Evolutionary conservation across 1,140 invertebrate genomes (phyloP), one percentile per base, ranked within the genome.

Genomic region (Macrobrachium nipponense): DNA sequence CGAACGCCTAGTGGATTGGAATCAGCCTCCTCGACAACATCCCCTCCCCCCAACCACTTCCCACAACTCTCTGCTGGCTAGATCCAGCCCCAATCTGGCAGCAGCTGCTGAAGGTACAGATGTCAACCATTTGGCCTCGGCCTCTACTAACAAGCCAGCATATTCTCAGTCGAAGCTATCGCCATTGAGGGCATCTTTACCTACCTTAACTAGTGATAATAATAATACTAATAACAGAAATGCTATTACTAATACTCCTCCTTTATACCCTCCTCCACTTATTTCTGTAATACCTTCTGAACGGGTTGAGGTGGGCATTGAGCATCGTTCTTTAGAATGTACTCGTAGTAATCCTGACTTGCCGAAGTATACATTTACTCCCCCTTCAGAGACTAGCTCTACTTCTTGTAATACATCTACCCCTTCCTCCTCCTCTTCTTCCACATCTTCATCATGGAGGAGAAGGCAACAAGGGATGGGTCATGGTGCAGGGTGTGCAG

Each of bases 1-100:
- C 66, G 88, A 89, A 77, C 87, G 89, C 64, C 78, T 89, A 62
- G 89, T 89, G 62, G 88, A 89, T 62, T 89, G 87, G 89, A 87
- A 89, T 68, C 79, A 89, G 59, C 89, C 89, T 17, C 89, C 89
- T 8, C 81, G 80, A 66, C 76, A 85, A 44, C 82, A 73, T 70
- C 68, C 77, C 85, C 59, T 81, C 77, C 73, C 85, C 60, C 72
- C 80, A 62, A 82, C 73, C 80, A 66, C 80, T 80, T 70, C 78
- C 81, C 68, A 78, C 82, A 84, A 58, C 86, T 72, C 76, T 58
- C 70, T 79, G 66, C 87, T 83, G 80, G 87, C 86, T 83, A 85
- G 80, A 59, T 88, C 87, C 70, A 87, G 87, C 62, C 88, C 82
- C 64, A 88, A 87, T 80, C 72, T 88, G 77, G 86, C 89, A 23